phyloP scores from a whole-genome alignment of 2,113 vertebrate genomes.

The Carettochelys insculpta region DNA sequence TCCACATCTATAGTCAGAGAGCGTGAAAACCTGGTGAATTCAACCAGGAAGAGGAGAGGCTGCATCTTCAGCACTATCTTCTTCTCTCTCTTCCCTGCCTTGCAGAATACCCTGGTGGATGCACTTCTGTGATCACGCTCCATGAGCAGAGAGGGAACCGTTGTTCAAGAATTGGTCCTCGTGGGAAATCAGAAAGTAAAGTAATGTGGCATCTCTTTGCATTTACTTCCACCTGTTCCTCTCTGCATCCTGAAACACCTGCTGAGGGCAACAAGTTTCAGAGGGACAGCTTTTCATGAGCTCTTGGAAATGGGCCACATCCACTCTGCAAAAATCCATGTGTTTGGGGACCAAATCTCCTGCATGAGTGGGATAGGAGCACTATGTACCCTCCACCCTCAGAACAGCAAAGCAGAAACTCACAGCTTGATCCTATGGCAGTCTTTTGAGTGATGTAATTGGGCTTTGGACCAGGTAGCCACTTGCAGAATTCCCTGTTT shows the following conservation, averaged over 20 bases:
- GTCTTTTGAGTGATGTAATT: background rate
- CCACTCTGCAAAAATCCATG: no score
- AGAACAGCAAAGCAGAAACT: background rate
- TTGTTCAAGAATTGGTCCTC: background rate
- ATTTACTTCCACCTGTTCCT: background rate
- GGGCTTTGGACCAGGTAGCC: background rate
- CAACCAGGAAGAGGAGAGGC: background rate
- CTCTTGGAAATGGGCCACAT: no score
- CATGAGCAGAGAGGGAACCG: background rate
- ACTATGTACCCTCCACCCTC: background rate
- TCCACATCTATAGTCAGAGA: rapidly evolving
- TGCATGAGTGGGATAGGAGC: background rate
- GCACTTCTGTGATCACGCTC: background rate
- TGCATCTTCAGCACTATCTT: background rate
- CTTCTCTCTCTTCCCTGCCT: background rate
- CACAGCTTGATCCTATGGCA: background rate
- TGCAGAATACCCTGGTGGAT: background rate
- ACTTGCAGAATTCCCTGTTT: background rate
- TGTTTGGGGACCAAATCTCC: background rate
- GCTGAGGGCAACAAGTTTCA: no score
- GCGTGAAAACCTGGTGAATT: background rate
- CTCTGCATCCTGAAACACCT: background rate
- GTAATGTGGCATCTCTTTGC: background rate
- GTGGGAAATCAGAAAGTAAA: background rate
- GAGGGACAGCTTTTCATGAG: no score